Evolutionary conservation across 2,797 vertebrate species (phyloP).

Genomic region (Clarias platycephalus): DNA sequence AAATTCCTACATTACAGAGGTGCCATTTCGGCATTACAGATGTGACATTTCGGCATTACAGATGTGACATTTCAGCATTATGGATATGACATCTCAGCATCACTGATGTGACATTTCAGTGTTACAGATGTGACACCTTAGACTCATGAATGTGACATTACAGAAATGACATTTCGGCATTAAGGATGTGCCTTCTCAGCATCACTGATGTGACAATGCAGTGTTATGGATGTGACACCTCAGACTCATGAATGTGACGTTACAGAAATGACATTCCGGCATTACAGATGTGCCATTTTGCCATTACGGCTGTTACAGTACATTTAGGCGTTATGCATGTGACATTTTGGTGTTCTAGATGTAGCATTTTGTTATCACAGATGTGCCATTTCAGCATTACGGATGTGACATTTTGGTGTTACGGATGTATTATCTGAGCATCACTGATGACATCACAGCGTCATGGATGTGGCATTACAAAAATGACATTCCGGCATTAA

Average conservation of each 20-base stretch:
- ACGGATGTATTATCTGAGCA: background rate
- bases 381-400: background rate
- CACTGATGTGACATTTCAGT: too few species aligned
- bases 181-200: too few species aligned
- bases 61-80: background rate
- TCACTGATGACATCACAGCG: background rate
- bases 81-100: too few species aligned
- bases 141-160: too few species aligned
- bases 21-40: background rate
- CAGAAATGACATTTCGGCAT: too few species aligned
- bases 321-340: background rate
- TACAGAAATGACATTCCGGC: background rate
- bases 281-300: background rate
- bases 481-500: background rate
- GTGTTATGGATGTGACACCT: background rate
- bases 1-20: rapidly evolving
- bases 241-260: background rate
- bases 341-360: background rate
- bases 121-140: too few species aligned
- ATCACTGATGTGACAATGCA: background rate
- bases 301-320: background rate
- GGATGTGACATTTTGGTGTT: background rate
- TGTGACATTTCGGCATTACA: background rate
- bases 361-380: background rate
- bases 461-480: background rate